phyloP scores from a whole-genome alignment of 2,797 vertebrate species.

The Pangasius mekongensis region DNA sequence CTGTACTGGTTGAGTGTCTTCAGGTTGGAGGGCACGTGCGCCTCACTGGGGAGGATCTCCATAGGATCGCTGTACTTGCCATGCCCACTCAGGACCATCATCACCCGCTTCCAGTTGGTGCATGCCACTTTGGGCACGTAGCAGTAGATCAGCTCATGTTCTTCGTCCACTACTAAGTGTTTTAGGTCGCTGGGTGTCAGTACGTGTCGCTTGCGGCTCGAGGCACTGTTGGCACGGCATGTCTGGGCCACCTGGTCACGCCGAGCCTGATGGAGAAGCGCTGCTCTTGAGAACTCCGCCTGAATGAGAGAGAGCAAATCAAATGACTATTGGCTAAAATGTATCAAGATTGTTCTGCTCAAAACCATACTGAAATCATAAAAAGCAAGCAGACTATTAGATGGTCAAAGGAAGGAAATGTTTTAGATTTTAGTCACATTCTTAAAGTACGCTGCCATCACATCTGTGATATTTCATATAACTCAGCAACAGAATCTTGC shows the following conservation, averaged over 20 bases:
- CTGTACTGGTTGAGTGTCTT: conserved; percentile 97
- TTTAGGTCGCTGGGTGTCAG: conserved; percentile 93
- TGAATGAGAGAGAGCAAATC: conserved; percentile 61
- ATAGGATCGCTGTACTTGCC: conserved; percentile 95
- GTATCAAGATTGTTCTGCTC: neutral
- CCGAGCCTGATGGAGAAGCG: conserved; percentile 88
- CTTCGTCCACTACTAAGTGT: conserved; percentile 95
- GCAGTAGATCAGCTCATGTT: conserved; percentile 96
- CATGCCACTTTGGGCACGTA: conserved; percentile 98
- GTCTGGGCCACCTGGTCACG: conserved; percentile 90
- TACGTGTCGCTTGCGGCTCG: conserved; percentile 88
- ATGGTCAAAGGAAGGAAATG: neutral
- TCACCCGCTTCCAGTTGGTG: conserved; percentile 98
- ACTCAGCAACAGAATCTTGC: neutral
- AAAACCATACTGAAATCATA: neutral
- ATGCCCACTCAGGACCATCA: conserved; percentile 94
- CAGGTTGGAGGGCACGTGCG: conserved; percentile 91
- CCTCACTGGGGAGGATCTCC: conserved; percentile 95
- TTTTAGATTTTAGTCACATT: neutral
- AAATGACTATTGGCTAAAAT: neutral
- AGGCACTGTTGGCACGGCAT: conserved; percentile 83
- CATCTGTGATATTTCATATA: neutral
- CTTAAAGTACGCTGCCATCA: neutral
- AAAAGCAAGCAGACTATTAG: neutral
- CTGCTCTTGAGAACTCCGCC: conserved; percentile 85